Conservation (phyloP, 2,888 invertebrate genomes). For the Miltochrista miniata region DNA sequence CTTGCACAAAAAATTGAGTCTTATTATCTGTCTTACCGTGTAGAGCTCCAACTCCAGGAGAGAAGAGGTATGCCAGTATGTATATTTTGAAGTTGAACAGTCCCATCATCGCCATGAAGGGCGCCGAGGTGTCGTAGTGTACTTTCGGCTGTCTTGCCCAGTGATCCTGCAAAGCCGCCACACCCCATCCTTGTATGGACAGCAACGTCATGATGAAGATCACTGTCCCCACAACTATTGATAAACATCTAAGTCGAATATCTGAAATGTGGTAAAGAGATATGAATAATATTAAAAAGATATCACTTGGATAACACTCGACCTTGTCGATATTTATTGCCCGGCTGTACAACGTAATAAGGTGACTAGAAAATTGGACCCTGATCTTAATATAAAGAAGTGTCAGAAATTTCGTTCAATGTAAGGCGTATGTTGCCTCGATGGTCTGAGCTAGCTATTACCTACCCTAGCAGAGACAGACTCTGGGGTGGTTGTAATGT, state of each 20-base stretch:
- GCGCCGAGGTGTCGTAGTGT: constrained; percentile 95
- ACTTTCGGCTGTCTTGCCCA: constrained; percentile 95
- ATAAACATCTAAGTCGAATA: constrained; percentile 95
- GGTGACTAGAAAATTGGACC: too few species aligned
- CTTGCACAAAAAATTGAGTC: too few species aligned
- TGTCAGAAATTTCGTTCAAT: too few species aligned
- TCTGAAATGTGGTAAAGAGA: constrained; percentile 80
- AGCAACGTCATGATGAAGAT: constrained; percentile 89
- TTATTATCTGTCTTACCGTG: constrained; percentile 86
- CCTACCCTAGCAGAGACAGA: too few species aligned
- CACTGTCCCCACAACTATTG: constrained; percentile 92
- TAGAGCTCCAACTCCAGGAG: constrained; percentile 91
- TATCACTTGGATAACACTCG: too few species aligned
- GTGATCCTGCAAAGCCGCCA: constrained; percentile 95
- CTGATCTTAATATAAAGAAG: too few species aligned
- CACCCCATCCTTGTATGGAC: constrained; percentile 92
- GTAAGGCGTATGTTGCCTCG: too few species aligned
- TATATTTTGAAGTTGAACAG: constrained; percentile 96
- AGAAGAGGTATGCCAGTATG: constrained; percentile 97
- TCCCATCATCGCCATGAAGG: constrained; percentile 98
- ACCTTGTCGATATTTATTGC: too few species aligned
- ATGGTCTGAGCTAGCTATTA: too few species aligned
- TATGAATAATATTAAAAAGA: not conserved
- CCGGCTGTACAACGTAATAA: too few species aligned
- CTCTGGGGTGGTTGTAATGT: too few species aligned